phyloP scores from a whole-genome alignment of 2,888 invertebrate species.

The Schizotus pectinicornis region DNA sequence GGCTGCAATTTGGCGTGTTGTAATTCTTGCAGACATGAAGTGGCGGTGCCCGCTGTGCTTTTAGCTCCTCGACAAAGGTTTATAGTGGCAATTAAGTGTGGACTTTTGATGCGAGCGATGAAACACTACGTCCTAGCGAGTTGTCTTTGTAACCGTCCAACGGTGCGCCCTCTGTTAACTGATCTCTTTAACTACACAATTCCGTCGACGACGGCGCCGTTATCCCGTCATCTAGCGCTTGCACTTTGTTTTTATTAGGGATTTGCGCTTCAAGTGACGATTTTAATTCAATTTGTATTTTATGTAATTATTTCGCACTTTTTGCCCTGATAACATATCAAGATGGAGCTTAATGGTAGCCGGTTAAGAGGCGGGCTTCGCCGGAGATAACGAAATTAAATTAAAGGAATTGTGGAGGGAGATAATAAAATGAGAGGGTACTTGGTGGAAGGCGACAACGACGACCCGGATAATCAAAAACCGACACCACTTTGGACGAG shows the following conservation, averaged over 20 bases:
- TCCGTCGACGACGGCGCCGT: too few species aligned
- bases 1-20: slow-evolving; percentile 17
- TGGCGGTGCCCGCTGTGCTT: slow-evolving; percentile 24
- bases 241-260: slow-evolving; percentile 11
- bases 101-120: slow-evolving; percentile 29
- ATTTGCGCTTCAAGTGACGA: slow-evolving; percentile 21
- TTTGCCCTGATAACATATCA: slow-evolving; percentile 7
- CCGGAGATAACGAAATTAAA: slow-evolving; percentile 21
- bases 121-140: slow-evolving; percentile 20
- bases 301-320: slow-evolving; percentile 7
- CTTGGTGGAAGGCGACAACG: too few species aligned
- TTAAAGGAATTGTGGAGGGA: slow-evolving; percentile 17
- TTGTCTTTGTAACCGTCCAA: slow-evolving; percentile 14
- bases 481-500: too few species aligned
- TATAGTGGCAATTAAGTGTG: slow-evolving; percentile 30
- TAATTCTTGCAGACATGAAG: slow-evolving; percentile 21
- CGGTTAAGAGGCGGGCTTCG: slow-evolving; percentile 15
- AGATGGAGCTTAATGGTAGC: slow-evolving; percentile 19
- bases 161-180: slow-evolving; percentile 25
- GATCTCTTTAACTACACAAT: slow-evolving; percentile 19
- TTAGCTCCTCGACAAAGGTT: slow-evolving; percentile 29
- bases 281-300: slow-evolving; percentile 21
- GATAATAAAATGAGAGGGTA: slow-evolving; percentile 11
- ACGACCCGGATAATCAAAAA: too few species aligned
- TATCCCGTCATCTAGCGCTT: background rate